Evolutionary conservation across 2,888 invertebrate species (phyloP).

Genomic region (Choristoneura rosaceana): DNA sequence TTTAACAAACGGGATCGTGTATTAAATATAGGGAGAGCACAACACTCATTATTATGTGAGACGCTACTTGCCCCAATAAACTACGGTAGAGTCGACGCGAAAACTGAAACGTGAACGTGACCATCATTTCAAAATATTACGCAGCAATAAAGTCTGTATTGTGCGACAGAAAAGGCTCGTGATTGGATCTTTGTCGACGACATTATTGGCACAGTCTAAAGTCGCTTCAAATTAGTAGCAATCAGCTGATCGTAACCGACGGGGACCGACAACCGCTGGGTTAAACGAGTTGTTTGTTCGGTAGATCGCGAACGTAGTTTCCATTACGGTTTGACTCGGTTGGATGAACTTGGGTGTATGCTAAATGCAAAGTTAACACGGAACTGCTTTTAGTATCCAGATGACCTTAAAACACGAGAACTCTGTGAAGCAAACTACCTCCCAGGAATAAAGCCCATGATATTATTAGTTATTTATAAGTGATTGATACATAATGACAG

Average conservation of each 20-base stretch:
- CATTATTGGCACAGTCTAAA: not conserved
- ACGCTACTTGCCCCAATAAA: conserved; percentile 1
- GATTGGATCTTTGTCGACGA: not conserved
- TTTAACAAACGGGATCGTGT: conserved; percentile 3
- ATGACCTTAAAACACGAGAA: not conserved
- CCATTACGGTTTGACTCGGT: not conserved
- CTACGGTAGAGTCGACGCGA: not conserved
- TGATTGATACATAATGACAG: too few species aligned
- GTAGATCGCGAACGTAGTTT: not conserved
- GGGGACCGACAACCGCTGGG: not conserved
- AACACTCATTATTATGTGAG: not conserved
- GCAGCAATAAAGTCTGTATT: not conserved
- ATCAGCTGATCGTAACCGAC: not conserved
- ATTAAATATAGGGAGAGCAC: not conserved
- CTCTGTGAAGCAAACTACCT: not conserved
- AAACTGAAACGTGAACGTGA: conserved; percentile 9
- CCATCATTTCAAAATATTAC: conserved; percentile 2
- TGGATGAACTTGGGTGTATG: not conserved
- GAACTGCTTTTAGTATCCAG: not conserved
- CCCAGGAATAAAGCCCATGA: too few species aligned
- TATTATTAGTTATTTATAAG: too few species aligned
- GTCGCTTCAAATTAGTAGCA: not conserved
- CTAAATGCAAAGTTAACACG: not conserved
- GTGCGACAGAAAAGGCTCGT: not conserved
- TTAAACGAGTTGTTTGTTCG: not conserved